Conservation (phyloP, 2,797 vertebrate species). For the Scolopax bukidnonensis region DNA sequence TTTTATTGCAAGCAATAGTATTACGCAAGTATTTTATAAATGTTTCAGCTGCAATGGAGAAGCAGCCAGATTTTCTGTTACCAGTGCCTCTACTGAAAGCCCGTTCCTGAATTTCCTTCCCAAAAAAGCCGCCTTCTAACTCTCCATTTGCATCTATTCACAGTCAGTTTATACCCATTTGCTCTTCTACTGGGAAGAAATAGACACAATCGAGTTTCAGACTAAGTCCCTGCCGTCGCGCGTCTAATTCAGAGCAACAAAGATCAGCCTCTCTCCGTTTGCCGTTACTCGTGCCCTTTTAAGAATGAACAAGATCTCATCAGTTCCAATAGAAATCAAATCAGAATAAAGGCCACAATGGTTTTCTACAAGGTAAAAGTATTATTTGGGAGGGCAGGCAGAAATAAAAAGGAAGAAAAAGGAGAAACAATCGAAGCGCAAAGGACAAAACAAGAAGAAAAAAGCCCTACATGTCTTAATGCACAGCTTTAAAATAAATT, state of each 20-base stretch:
- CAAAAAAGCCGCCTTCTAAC: background rate
- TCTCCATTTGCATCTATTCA: background rate
- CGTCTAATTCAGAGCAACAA: background rate
- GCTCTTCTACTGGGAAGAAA: background rate
- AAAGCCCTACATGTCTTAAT: background rate
- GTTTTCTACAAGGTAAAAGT: background rate
- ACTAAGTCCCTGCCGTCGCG: background rate
- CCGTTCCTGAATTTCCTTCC: background rate
- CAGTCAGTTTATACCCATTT: background rate
- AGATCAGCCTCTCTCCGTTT: background rate
- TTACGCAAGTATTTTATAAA: background rate
- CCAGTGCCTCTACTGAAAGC: background rate
- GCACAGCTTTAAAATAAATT: constrained; percentile 30
- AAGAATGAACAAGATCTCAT: background rate
- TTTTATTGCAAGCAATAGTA: background rate
- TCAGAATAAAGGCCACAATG: background rate
- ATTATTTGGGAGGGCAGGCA: background rate
- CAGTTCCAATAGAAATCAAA: background rate
- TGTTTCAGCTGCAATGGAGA: background rate
- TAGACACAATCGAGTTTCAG: background rate
- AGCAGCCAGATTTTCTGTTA: background rate
- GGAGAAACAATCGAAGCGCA: background rate
- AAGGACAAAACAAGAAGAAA: background rate
- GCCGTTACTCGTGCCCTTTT: background rate
- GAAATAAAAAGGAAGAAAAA: background rate